Evolutionary conservation across 2,797 vertebrate genomes (phyloP).

Genomic region (Manis pentadactyla): DNA sequence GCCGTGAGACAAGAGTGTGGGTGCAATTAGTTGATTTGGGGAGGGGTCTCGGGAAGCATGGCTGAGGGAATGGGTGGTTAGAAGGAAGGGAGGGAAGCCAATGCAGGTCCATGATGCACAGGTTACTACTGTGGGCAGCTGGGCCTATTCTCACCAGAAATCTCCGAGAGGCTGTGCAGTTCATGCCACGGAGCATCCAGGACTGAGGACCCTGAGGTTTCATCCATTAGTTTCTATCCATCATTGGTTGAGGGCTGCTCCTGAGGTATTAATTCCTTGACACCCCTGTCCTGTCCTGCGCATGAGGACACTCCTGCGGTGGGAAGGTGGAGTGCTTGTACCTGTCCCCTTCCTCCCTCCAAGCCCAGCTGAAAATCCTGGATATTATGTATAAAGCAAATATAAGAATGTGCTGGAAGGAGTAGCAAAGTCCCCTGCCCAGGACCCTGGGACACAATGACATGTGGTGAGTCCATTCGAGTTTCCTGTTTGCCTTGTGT

Average conservation of each 20-base stretch:
- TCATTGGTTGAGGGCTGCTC: background rate
- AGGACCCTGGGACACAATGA: background rate
- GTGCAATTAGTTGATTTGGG: background rate
- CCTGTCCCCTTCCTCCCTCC: background rate
- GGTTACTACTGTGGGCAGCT: background rate
- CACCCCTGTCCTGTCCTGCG: background rate
- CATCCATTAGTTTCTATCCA: background rate
- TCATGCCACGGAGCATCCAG: background rate
- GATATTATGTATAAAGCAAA: background rate
- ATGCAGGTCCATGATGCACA: background rate
- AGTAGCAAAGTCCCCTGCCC: fast-evolving
- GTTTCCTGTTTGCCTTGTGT: background rate
- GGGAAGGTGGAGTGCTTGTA: background rate
- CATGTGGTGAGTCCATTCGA: background rate
- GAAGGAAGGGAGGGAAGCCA: background rate
- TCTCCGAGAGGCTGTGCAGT: background rate
- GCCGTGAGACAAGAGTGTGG: background rate
- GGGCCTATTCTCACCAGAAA: background rate
- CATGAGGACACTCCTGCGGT: background rate
- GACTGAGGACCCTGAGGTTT: background rate
- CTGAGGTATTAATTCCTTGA: background rate
- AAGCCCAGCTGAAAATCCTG: background rate
- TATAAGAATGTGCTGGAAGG: background rate
- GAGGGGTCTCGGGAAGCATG: background rate
- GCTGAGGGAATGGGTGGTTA: background rate